Base-by-base conservation (phyloP, 2,113 vertebrate genomes). In the Pristiophorus japonicus region DNA sequence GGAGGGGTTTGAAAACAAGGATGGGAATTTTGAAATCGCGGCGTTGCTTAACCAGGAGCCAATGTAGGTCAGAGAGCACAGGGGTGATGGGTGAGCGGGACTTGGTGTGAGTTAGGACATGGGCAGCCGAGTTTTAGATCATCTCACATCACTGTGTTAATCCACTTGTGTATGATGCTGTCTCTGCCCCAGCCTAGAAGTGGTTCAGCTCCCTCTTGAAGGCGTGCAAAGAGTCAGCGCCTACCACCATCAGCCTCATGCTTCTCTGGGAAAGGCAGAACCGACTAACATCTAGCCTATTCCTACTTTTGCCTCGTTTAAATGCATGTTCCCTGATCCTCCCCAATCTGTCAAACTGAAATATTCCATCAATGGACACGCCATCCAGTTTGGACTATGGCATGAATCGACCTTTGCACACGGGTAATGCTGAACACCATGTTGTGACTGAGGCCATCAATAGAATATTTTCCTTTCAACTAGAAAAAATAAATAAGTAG, bases 391-490 rank as follows among this genome's bases (percentile, higher is more conserved):
- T 90, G 51, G 87, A 90, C 51, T 62, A n/a, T 12, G 18, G 87
- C n/a, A 59, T n/a, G 87, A 90, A 90, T 62, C 55, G 55, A 51
- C 42, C 59, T 90, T 90, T 90, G 87, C 87, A 90, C 30, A 62
- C 62, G 51, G 51, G 27, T 8, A 90, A 14, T 90, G 55, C 51
- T 90, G 51, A n/a, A 90, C 62, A 62, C 55, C 27, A 14, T 90
- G 87, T 18, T 90, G 87, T 90, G 87, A 90, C 30, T 90, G 55
- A 62, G 55, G 55, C 87, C 87, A n/a, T 90, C 87, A 90, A 62
- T 90, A n/a, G 51, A 90, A 90, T 90, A n/a, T 90, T 90, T 90
- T 62, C 87, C 59, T 90, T 90, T 16, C 30, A 34, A 90, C 51
- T 90, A 62, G 87, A 34, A 90, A 90, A 90, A 90, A 62, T 62